Evolutionary conservation across 1,140 invertebrate species (phyloP), one percentile per base, ranked within the genome.

Genomic region (Cydia fagiglandana): DNA sequence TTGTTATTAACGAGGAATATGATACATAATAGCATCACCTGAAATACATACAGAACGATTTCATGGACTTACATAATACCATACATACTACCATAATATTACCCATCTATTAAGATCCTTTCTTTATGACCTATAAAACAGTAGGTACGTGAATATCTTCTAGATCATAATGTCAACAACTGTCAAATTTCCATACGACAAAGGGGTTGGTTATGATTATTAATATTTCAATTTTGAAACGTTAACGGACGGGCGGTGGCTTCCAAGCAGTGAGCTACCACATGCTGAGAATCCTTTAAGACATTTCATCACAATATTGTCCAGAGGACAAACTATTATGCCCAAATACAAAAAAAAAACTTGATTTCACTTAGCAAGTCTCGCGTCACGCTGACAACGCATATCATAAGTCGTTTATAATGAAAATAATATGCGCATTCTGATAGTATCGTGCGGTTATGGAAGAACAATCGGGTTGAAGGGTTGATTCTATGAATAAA

Each of bases 361-460:
- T 79, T 83, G 78, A 88, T 87, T 88, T 83, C 82, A 86, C 80
- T 82, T 80, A 85, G 76, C 80, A 76, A 50, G 78, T 79, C 83
- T 86, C 83, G 86, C 80, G 85, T 92, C 91, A 92, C 88, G 91
- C 91, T 92, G 91, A 92, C 90, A 91, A 84, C 76, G 84, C 91
- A 86, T 91, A 85, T 91, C 79, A 89, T 85, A 88, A 86, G 89
- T 87, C 88, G 86, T 91, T 91, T 88, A 88, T 91, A 87, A 91
- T 85, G 83, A 81, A 89, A 86, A 87, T 89, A 80, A 74, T 85
- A 82, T 83, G 82, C 78, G 83, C 77, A 38, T 64, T 73, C 82
- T 83, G 89, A 91, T 91, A 89, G 78, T 73, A 92, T 92, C 90
- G 79, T 78, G 79, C 73, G 76, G 81, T 86, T 87, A 86, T 88